A percentile compares a stretch with the other conserved stretches of the same genome.
phyloP scores from a whole-genome alignment of 2,888 invertebrate species.

The Sphinx pinastri region DNA sequence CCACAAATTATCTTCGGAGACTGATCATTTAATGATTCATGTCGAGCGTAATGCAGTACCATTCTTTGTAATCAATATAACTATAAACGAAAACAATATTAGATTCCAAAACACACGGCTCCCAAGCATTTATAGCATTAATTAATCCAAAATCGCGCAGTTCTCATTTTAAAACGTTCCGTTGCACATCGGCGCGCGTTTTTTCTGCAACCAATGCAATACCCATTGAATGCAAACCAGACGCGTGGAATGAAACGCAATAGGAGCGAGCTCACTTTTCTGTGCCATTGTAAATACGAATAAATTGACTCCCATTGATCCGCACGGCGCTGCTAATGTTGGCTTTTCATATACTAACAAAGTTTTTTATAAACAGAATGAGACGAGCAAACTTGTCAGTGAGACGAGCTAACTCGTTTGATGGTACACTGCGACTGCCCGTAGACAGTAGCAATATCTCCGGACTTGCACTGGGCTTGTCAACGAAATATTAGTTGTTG shows the following conservation, averaged over 20 bases:
- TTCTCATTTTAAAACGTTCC: conserved; percentile 16
- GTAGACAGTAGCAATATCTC: too few species aligned
- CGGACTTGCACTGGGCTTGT: too few species aligned
- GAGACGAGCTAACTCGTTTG: too few species aligned
- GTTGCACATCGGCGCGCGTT: conserved; percentile 1
- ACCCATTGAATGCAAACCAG: conserved; percentile 12
- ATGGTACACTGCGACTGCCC: too few species aligned
- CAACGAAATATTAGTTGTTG: too few species aligned
- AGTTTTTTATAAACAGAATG: too few species aligned
- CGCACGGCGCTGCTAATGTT: conserved; percentile 4
- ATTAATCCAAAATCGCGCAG: conserved; percentile 10
- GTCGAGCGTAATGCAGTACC: neutral
- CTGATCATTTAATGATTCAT: too few species aligned
- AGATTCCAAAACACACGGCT: neutral
- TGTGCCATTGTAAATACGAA: conserved; percentile 14
- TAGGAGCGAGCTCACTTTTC: conserved; percentile 8
- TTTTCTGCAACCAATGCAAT: conserved; percentile 15
- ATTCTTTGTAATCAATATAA: neutral
- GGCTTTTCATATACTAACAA: neutral
- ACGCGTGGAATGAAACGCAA: conserved; percentile 17
- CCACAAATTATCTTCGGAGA: too few species aligned
- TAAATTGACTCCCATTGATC: conserved; percentile 8
- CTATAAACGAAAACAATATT: neutral
- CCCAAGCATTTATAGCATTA: neutral
- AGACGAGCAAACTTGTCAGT: too few species aligned